Evolutionary conservation across 2,113 vertebrate genomes (phyloP).

Genomic region (Felis chaus): DNA sequence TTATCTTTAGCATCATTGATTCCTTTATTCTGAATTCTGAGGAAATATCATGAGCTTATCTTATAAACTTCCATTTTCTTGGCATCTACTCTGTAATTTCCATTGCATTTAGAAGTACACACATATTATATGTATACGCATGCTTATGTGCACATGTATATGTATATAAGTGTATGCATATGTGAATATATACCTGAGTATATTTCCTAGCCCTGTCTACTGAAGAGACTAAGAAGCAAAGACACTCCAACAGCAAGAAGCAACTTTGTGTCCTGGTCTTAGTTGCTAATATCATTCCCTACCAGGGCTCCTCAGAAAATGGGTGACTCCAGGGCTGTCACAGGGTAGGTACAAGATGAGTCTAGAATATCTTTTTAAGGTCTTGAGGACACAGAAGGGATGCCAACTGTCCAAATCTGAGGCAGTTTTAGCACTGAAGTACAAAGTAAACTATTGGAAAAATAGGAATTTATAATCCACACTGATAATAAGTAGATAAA

Average conservation of each 20-base stretch:
- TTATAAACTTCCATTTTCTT: constrained; percentile 1
- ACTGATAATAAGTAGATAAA: background rate
- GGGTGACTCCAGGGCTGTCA: background rate
- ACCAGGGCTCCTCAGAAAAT: background rate
- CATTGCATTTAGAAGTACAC: constrained; percentile 11
- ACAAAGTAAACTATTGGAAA: background rate
- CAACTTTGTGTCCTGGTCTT: background rate
- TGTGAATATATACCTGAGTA: background rate
- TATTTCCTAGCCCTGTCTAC: background rate
- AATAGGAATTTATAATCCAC: background rate
- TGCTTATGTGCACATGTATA: background rate
- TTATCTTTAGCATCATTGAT: background rate
- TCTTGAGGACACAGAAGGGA: background rate
- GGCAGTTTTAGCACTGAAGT: background rate
- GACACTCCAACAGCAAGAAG: background rate
- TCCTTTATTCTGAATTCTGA: background rate
- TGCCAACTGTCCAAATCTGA: background rate
- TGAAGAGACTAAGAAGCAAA: background rate
- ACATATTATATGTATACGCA: background rate
- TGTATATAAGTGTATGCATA: too few relatives aligned
- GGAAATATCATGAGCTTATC: background rate
- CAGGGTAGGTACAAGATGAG: background rate
- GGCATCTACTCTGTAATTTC: background rate
- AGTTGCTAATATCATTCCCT: background rate
- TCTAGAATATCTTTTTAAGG: background rate